A percentile compares a stretch with the other conserved stretches of the same genome.
Conservation (phyloP, 35 echinoderm and acorn worm species). For the Ophioderma brevispina region DNA sequence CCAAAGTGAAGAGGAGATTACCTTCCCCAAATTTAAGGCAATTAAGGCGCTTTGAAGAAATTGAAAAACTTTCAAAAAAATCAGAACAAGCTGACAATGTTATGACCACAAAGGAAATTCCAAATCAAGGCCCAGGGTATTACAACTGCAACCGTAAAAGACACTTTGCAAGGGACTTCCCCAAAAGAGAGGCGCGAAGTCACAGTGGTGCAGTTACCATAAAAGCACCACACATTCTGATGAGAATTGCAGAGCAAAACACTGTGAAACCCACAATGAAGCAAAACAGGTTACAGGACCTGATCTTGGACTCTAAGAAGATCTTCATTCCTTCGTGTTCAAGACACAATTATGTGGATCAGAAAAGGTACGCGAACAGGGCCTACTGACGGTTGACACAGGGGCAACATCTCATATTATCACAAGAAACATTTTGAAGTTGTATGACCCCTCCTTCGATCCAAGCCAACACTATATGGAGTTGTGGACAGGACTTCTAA, state of each 20-base stretch:
- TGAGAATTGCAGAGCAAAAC: not conserved
- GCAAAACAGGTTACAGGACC: not conserved
- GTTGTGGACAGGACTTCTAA: not conserved
- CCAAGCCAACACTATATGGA: not conserved
- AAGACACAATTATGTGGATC: not conserved
- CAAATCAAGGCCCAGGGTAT: not conserved
- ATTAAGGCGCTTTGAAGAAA: not conserved
- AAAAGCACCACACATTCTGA: not conserved
- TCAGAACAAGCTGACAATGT: not conserved
- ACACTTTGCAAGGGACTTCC: not conserved
- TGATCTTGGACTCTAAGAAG: no score
- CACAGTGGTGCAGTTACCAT: not conserved
- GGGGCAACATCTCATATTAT: not conserved
- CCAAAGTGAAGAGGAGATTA: constrained; percentile 1
- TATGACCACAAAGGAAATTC: not conserved
- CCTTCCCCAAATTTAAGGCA: constrained; percentile 38
- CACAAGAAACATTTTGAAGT: not conserved
- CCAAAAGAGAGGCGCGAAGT: not conserved
- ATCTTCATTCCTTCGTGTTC: not conserved
- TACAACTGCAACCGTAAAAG: not conserved
- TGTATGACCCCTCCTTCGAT: not conserved
- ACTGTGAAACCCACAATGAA: not conserved
- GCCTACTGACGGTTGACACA: not conserved
- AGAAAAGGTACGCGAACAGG: not conserved
- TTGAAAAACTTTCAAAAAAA: not conserved